Conservation (phyloP, 1,140 invertebrate species). For the Drosophila athabasca region DNA sequence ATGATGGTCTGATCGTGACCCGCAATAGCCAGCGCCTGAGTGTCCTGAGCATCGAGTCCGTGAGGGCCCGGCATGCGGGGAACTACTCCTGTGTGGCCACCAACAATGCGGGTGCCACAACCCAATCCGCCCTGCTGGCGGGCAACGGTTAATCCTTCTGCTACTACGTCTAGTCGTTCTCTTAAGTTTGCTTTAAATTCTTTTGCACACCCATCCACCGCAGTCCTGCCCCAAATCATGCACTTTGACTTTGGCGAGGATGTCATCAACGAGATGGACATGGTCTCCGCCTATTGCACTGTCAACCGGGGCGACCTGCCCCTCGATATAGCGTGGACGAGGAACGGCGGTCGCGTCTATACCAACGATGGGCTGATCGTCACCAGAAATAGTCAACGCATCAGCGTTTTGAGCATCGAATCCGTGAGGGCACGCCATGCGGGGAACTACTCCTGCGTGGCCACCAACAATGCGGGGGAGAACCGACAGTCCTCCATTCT, state of each 20-base stretch:
- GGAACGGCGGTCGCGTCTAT: constrained; percentile 79
- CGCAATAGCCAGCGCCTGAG: constrained; percentile 87
- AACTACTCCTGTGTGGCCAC: constrained; percentile 89
- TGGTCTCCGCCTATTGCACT: constrained; percentile 89
- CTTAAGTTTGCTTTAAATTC: constrained; percentile 30
- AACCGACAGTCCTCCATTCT: constrained; percentile 88
- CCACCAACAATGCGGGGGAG: constrained; percentile 89
- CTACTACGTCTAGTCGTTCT: neutral
- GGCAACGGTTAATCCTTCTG: constrained; percentile 62
- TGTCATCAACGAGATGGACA: constrained; percentile 88
- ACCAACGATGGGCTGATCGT: constrained; percentile 84
- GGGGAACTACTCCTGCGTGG: constrained; percentile 89
- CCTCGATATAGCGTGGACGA: constrained; percentile 89
- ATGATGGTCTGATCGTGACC: constrained; percentile 85
- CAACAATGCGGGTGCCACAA: constrained; percentile 89
- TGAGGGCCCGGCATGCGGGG: constrained; percentile 87
- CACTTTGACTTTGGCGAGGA: constrained; percentile 89
- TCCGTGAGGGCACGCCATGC: constrained; percentile 87
- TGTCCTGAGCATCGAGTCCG: constrained; percentile 87
- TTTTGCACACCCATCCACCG: constrained; percentile 42
- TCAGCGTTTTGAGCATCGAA: constrained; percentile 88
- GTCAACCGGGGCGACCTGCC: constrained; percentile 93
- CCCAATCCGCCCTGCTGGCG: constrained; percentile 87
- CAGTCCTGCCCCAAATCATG: constrained; percentile 88
- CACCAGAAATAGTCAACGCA: constrained; percentile 87